These are phyloP conservation scores for Paramuricea clavata DNA, from an alignment of 92 coral and sea anemone species.

Conservation along the genomic window DNA sequence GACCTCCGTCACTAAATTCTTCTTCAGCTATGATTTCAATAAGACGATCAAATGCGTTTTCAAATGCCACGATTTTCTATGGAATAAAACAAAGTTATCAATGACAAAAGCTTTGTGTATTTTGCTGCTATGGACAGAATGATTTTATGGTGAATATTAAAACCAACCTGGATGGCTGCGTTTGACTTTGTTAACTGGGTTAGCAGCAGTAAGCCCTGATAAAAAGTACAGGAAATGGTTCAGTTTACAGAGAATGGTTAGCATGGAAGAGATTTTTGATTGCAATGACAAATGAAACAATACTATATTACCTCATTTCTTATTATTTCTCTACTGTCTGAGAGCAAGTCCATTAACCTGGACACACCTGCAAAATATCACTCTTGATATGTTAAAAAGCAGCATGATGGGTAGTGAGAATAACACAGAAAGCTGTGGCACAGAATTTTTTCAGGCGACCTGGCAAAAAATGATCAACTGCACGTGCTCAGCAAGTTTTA, in stretches of 20 bases:
- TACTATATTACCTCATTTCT: slow-evolving; percentile 87
- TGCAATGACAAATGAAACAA: too few relatives aligned
- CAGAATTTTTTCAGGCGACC: too few relatives aligned
- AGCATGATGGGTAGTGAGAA: too few relatives aligned
- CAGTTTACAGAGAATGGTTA: too few relatives aligned
- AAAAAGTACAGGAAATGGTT: background rate
- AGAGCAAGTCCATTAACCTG: slow-evolving; percentile 92
- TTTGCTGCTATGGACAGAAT: background rate
- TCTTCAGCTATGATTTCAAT: slow-evolving; percentile 97
- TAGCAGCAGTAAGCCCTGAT: slow-evolving; percentile 84
- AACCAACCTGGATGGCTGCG: slow-evolving; percentile 95
- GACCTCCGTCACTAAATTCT: slow-evolving; percentile 97
- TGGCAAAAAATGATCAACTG: too few relatives aligned
- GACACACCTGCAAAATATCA: slow-evolving; percentile 78
- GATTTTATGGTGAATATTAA: background rate
- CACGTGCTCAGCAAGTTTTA: too few relatives aligned
- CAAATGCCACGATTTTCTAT: slow-evolving; percentile 99
- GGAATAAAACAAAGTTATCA: background rate
- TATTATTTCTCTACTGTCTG: slow-evolving; percentile 97
- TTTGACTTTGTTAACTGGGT: slow-evolving; percentile 95
- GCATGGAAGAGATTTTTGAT: too few relatives aligned
- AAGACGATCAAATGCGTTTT: slow-evolving; percentile 97
- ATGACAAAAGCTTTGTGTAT: too few relatives aligned
- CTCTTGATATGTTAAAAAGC: too few relatives aligned
- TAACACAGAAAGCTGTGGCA: too few relatives aligned